These are phyloP conservation scores for Halocynthia aurantium DNA, from an alignment of 23 tunicate species.

Conservation along the genomic window DNA sequence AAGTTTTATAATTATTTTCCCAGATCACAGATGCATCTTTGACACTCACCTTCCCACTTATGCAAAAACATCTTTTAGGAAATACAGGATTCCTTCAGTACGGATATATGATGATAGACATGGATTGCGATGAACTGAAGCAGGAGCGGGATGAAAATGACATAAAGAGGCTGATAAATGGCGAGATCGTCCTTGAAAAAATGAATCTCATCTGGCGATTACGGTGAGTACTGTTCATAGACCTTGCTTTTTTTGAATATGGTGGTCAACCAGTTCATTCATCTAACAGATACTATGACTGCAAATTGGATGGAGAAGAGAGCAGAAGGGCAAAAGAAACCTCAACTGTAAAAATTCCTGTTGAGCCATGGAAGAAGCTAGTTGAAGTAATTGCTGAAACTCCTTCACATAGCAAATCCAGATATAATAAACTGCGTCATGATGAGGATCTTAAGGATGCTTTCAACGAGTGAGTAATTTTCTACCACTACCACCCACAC, in stretches of 20 bases:
- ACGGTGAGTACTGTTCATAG: background rate
- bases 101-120: background rate
- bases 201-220: background rate
- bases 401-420: background rate
- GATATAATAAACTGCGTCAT: background rate
- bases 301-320: background rate
- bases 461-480: background rate
- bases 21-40: constrained; percentile 8
- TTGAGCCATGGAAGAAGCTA: background rate
- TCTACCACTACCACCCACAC: too few species aligned
- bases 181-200: background rate
- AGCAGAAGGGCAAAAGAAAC: background rate
- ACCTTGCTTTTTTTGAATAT: background rate
- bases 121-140: background rate
- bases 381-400: background rate
- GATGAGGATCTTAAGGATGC: background rate
- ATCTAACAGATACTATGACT: background rate
- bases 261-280: background rate
- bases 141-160: background rate
- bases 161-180: background rate
- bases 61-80: background rate
- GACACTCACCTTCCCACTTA: background rate
- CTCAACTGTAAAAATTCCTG: constrained; percentile 6
- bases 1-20: background rate
- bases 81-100: background rate